Percentiles rank a stretch among this genome's conserved stretches.
Conservation (phyloP, 2,797 vertebrate genomes). For the Argya squamiceps region DNA sequence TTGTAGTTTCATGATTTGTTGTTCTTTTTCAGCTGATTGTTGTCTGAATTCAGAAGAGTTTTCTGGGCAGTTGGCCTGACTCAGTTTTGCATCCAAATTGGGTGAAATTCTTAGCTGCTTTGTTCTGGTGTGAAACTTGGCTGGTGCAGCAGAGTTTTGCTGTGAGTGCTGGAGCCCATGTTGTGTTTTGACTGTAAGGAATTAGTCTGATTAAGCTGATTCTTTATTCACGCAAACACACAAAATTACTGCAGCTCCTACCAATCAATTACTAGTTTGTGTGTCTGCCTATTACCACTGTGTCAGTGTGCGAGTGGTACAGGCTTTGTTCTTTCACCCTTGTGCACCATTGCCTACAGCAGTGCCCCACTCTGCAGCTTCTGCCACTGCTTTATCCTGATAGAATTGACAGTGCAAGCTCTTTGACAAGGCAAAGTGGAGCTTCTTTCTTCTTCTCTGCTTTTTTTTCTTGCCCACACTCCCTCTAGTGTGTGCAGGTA, state of each 20-base stretch:
- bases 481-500: background rate
- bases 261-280: slow-evolving; percentile 39
- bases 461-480: background rate
- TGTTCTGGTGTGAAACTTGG: slow-evolving; percentile 53
- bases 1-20: background rate
- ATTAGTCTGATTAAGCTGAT: slow-evolving; percentile 58
- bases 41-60: slow-evolving; percentile 35
- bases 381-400: background rate
- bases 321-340: background rate
- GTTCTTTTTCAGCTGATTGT: background rate
- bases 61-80: slow-evolving; percentile 50
- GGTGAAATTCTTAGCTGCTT: slow-evolving; percentile 31
- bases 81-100: slow-evolving; percentile 41
- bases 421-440: background rate
- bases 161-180: slow-evolving; percentile 37
- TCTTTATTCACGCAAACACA: slow-evolving; percentile 58
- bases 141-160: slow-evolving; percentile 15
- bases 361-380: background rate
- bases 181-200: slow-evolving; percentile 61
- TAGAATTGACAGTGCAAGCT: background rate
- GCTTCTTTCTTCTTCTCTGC: background rate
- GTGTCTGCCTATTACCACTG: background rate
- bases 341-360: background rate
- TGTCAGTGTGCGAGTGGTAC: background rate
- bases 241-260: slow-evolving; percentile 37